A percentile compares a stretch with the other conserved stretches of the same genome.
These are phyloP conservation scores for Gymnocephalus cernua DNA, from an alignment of 2,113 vertebrate species.

Conservation along the genomic window DNA sequence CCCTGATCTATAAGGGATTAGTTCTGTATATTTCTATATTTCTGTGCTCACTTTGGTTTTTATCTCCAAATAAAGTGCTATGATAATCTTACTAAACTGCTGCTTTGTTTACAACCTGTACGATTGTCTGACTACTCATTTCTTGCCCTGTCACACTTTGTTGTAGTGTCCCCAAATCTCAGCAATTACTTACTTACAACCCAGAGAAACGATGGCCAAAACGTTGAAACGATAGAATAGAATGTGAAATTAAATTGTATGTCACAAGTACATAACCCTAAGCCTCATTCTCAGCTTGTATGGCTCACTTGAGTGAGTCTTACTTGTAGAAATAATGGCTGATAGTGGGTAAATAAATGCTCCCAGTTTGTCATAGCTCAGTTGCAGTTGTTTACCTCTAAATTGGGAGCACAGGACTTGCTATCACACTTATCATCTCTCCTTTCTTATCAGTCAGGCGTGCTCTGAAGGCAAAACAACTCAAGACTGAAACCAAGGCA, in stretches of 20 bases:
- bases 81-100: neutral
- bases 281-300: neutral
- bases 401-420: conserved; percentile 40
- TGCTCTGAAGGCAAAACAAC: conserved; percentile 73
- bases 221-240: neutral
- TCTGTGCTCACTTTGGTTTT: no score
- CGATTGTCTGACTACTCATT: neutral
- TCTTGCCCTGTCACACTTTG: neutral
- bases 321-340: neutral
- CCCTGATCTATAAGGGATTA: neutral
- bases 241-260: neutral
- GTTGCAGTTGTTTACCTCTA: conserved; percentile 41
- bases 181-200: neutral
- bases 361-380: conserved; percentile 37
- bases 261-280: neutral
- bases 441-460: conserved; percentile 63
- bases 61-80: neutral
- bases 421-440: conserved; percentile 60
- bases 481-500: conserved; percentile 52
- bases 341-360: conserved; percentile 4
- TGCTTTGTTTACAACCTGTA: no score
- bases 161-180: neutral
- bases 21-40: no score
- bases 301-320: neutral
- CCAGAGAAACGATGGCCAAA: neutral